Base-by-base conservation (phyloP, 2,113 vertebrate genomes). In the Aphyosemion australe region DNA sequence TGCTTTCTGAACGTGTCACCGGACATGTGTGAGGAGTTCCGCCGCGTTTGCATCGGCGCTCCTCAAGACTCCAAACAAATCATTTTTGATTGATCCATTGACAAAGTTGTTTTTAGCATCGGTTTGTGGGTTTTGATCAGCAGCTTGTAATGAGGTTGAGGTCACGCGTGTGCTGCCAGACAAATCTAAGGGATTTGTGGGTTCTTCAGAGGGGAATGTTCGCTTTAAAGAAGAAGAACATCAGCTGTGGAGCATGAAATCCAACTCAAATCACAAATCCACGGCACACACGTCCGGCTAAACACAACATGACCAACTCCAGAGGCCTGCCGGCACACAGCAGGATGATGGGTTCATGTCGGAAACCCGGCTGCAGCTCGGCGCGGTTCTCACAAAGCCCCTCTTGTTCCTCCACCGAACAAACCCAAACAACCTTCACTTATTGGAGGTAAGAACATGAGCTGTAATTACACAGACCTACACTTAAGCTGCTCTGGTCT, bases 381-480 rank as follows among this genome's bases (percentile, higher is more conserved):
- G 76, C 46, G 58, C 41, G 74, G 54, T 78, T 65, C 61, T 32
- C 66, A 87, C 85, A 90, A 88, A 84, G 79, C 71, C 72, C 64
- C 63, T 41, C 67, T 87, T 90, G 86, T 90, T 81, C 74, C 77
- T 53, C 19, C 37, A n/a, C 13, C 20, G 1, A 60, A 66, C 83
- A 67, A 56, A 81, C 61, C 69, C 66, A 31, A 78, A 79, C 87
- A 84, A 88, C 78, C 54, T 78, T 70, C 74, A 81, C 69, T 85
- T 84, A 86, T 88, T 88, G 80, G 71, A 71, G 67, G 80, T 70
- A 76, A 79, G 61, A 88, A 72, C 66, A 65, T 48, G 66, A 74
- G 75, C 76, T 87, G 69, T 58, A 85, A 87, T 85, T 84, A 85
- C 79, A 83, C 69, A 74, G 64, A 43, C 55, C 69, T 49, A 70